phyloP scores from a whole-genome alignment of 2,797 vertebrate genomes.

The Intellagama lesueurii region DNA sequence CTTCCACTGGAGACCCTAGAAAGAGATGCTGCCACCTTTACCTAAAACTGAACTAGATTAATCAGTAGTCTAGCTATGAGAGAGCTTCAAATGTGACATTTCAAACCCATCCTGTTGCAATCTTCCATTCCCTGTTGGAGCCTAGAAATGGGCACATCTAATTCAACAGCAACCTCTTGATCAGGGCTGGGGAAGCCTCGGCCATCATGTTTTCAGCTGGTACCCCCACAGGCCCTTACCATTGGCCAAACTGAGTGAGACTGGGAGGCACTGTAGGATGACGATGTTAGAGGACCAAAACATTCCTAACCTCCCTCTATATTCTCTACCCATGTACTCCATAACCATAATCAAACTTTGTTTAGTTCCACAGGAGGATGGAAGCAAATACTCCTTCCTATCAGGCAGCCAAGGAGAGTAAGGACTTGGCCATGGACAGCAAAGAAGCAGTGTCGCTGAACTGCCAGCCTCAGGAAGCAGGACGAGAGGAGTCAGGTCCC shows the following conservation, averaged over 20 bases:
- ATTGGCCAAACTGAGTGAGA: no score
- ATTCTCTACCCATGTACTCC: not conserved
- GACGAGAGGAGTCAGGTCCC: not conserved
- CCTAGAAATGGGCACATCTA: not conserved
- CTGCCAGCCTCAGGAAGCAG: slow-evolving; percentile 49
- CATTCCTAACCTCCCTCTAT: rapidly evolving
- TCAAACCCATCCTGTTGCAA: not conserved
- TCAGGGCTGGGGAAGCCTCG: no score
- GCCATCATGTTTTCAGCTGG: not conserved
- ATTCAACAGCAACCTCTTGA: no score
- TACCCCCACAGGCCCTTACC: not conserved
- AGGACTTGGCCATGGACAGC: slow-evolving; percentile 38
- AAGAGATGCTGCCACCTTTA: no score
- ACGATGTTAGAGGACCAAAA: not conserved
- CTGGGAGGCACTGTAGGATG: no score
- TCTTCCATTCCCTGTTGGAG: not conserved
- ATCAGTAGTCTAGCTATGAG: not conserved
- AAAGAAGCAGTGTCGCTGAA: slow-evolving; percentile 28
- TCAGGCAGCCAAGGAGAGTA: not conserved
- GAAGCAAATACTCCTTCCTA: not conserved
- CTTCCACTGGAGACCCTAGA: not conserved
- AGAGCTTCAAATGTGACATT: not conserved
- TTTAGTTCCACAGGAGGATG: not conserved
- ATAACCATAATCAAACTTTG: slow-evolving; percentile 16
- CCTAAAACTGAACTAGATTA: not conserved